phyloP scores from a whole-genome alignment of 2,113 vertebrate species.

The Varanus komodoensis region DNA sequence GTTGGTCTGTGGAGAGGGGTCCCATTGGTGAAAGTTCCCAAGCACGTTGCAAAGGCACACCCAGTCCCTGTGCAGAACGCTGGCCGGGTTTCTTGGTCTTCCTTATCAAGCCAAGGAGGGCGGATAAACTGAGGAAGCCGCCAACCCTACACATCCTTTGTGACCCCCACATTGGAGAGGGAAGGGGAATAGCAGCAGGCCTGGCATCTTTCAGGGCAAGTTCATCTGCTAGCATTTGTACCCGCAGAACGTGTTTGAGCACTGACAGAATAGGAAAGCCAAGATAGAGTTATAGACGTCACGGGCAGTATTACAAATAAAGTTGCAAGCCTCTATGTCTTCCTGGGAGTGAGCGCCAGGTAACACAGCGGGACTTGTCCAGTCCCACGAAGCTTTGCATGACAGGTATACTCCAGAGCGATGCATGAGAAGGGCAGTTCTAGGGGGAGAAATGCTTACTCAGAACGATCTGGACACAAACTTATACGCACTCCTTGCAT shows the following conservation, averaged over 20 bases:
- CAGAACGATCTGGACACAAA: not conserved
- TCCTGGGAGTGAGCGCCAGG: too few species aligned
- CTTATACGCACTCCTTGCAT: not conserved
- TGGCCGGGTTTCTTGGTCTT: not conserved
- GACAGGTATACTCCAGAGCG: not conserved
- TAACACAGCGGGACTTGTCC: not conserved
- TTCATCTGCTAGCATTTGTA: not conserved
- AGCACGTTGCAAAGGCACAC: not conserved
- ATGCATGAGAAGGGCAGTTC: not conserved
- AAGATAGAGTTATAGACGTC: too few species aligned
- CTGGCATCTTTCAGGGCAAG: not conserved
- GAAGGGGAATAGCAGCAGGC: not conserved
- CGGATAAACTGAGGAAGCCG: too few species aligned
- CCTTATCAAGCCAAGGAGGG: not conserved
- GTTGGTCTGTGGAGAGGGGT: not conserved
- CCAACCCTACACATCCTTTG: too few species aligned
- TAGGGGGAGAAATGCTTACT: not conserved
- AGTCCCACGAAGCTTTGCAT: not conserved
- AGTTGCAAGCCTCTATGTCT: not conserved
- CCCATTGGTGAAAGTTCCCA: not conserved
- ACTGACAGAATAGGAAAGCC: not conserved
- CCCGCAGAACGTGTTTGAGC: not conserved
- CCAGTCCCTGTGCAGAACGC: not conserved
- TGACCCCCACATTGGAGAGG: not conserved
- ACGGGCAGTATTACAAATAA: not conserved